phyloP scores from a whole-genome alignment of 2,113 vertebrate genomes.

The Delphinapterus leucas region DNA sequence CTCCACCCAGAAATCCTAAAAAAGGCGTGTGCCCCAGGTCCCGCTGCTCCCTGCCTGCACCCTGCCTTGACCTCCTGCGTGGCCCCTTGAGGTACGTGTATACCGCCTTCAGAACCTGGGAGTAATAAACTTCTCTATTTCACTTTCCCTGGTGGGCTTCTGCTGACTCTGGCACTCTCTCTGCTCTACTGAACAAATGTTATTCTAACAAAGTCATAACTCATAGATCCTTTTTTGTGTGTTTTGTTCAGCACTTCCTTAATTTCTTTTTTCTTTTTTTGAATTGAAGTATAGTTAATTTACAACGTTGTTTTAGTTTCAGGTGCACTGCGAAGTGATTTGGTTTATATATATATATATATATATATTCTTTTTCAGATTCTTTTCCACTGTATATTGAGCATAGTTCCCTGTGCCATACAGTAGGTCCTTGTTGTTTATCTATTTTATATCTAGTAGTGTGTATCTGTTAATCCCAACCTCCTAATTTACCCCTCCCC shows the following conservation, averaged over 20 bases:
- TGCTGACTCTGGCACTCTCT: neutral
- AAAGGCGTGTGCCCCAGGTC: neutral
- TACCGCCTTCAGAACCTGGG: neutral
- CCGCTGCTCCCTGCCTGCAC: neutral
- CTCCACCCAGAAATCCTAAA: neutral
- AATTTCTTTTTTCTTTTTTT: too few relatives aligned
- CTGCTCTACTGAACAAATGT: neutral
- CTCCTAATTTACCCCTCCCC: neutral
- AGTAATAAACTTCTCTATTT: neutral
- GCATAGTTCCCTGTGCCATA: neutral
- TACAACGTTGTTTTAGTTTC: too few relatives aligned
- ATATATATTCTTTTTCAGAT: neutral
- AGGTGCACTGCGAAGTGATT: too few relatives aligned
- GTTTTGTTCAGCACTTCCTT: neutral
- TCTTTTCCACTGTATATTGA: neutral
- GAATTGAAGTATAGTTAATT: too few relatives aligned
- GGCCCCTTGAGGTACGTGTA: rapidly evolving
- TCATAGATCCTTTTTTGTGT: neutral
- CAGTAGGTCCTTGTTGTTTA: neutral
- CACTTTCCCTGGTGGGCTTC: neutral
- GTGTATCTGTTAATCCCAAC: neutral
- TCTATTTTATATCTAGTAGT: neutral
- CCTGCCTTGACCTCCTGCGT: neutral
- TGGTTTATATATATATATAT: neutral
- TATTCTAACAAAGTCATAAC: neutral